Conservation (phyloP, 2,113 vertebrate genomes). For the Pontoporia blainvillei region DNA sequence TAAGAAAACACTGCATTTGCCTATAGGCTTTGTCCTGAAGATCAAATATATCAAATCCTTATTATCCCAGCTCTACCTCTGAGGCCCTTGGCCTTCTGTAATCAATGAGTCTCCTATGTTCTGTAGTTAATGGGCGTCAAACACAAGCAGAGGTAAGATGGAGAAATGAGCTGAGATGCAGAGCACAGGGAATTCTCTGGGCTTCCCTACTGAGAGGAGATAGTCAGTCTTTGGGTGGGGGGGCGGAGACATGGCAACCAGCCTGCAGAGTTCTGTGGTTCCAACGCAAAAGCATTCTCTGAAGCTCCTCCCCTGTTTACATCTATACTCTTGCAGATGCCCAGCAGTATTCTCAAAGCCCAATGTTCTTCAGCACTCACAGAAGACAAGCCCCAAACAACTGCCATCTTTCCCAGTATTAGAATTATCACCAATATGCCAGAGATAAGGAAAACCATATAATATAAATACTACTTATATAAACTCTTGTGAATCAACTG, state of each 20-base stretch:
- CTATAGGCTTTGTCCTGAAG: not conserved
- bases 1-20: not conserved
- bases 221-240: not conserved
- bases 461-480: not conserved
- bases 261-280: not conserved
- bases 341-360: not conserved
- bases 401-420: not conserved
- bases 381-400: not conserved
- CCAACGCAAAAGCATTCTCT: not conserved
- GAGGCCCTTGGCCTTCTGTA: not conserved
- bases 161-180: not conserved
- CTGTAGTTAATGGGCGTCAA: not conserved
- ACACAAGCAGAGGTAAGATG: accelerated
- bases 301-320: not conserved
- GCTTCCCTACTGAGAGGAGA: not conserved
- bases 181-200: not conserved
- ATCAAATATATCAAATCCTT: not conserved
- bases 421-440: not conserved
- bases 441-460: not conserved
- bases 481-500: not conserved
- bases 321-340: not conserved
- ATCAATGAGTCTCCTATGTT: not conserved
- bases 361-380: not conserved
- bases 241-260: too few relatives aligned
- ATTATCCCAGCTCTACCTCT: not conserved